Conservation (phyloP, 2,113 vertebrate genomes). For the Paratilapia polleni region DNA sequence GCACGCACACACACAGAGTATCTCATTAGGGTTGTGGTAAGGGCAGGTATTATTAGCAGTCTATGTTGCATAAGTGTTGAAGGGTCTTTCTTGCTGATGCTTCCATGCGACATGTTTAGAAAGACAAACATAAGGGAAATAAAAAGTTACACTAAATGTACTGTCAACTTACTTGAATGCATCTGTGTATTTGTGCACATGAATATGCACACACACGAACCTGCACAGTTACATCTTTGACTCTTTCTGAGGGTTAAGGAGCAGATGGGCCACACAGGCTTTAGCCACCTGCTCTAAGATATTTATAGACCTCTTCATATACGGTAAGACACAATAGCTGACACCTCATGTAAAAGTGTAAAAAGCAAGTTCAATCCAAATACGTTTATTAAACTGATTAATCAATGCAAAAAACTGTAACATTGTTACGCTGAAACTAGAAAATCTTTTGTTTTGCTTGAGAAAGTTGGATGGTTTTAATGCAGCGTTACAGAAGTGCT, state of each 20-base stretch:
- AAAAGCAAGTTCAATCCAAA: not conserved
- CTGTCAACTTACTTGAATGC: not conserved
- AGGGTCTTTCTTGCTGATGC: not conserved
- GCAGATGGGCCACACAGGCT: slow-evolving; percentile 75
- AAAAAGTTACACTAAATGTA: not conserved
- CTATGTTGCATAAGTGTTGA: slow-evolving; percentile 23
- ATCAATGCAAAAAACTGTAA: not conserved
- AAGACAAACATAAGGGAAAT: not conserved
- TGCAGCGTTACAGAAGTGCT: not conserved
- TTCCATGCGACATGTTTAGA: not conserved
- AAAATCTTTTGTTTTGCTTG: not conserved
- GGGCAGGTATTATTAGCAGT: slow-evolving; percentile 46
- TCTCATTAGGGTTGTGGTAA: slow-evolving; percentile 53
- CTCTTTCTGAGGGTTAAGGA: slow-evolving; percentile 53
- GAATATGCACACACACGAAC: not conserved
- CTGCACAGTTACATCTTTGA: not conserved
- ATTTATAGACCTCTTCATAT: slow-evolving; percentile 71
- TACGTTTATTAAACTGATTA: not conserved
- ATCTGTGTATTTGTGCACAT: not conserved
- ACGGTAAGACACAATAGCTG: slow-evolving; percentile 18
- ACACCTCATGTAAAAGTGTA: slow-evolving; percentile 34
- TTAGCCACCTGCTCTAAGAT: slow-evolving; percentile 73
- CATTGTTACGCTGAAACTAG: too few species aligned
- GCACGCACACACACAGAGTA: not conserved
- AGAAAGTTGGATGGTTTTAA: not conserved